These are phyloP conservation scores for Apodemia duryi DNA, from an alignment of 2,888 invertebrate species.

Conservation along the genomic window DNA sequence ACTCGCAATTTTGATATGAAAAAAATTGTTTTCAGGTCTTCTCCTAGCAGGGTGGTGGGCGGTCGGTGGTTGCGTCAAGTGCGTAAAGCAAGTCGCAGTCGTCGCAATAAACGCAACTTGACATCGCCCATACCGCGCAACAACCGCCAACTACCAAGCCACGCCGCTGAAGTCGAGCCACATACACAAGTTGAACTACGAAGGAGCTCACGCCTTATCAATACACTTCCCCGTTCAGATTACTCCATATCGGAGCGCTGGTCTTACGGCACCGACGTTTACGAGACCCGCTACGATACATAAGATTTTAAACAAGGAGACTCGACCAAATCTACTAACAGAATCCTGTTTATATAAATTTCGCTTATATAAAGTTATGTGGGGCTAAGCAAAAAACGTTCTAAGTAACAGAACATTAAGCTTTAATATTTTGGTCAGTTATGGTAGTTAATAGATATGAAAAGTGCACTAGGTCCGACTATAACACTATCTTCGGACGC, in stretches of 20 bases:
- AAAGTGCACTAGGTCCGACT: neutral
- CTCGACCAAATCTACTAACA: conserved; percentile 45
- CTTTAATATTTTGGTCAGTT: no score
- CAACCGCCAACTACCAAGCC: conserved; percentile 53
- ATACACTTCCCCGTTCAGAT: conserved; percentile 67
- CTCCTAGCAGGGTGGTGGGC: conserved; percentile 80
- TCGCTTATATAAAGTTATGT: no score
- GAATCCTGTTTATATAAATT: neutral
- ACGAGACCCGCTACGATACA: conserved; percentile 71
- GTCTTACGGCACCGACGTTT: conserved; percentile 76
- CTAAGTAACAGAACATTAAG: no score
- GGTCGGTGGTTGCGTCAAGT: conserved; percentile 75
- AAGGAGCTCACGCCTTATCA: conserved; percentile 74
- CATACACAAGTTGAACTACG: conserved; percentile 56
- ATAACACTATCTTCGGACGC: conserved; percentile 10
- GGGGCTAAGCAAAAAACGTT: no score
- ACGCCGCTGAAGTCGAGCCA: conserved; percentile 60
- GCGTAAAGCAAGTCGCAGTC: conserved; percentile 66
- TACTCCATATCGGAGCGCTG: conserved; percentile 80
- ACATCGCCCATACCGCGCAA: conserved; percentile 62
- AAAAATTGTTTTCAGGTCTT: conserved; percentile 57
- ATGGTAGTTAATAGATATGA: no score
- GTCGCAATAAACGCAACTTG: conserved; percentile 61
- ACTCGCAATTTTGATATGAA: neutral
- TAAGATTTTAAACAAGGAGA: conserved; percentile 59